Conservation (phyloP, 2,113 vertebrate genomes). For the Corydoras maculifer region DNA sequence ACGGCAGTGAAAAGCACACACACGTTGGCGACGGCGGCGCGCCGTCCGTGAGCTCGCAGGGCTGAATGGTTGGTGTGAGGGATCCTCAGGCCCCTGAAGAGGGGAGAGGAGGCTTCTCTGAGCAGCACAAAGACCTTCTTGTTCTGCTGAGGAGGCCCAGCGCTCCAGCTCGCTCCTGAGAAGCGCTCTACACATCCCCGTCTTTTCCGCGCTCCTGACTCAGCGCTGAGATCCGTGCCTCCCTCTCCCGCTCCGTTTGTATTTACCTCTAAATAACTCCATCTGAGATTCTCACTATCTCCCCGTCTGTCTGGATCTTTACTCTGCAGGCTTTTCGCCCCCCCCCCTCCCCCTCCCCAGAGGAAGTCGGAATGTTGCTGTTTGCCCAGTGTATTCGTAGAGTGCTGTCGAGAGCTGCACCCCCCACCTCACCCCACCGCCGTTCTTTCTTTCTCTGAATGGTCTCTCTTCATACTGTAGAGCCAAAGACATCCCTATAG, state of each 20-base stretch:
- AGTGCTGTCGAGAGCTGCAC: conserved; percentile 22
- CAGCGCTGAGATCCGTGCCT: background rate
- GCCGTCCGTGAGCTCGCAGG: conserved; percentile 23
- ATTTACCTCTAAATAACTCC: conserved; percentile 18
- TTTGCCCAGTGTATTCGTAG: conserved; percentile 37
- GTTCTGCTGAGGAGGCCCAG: conserved; percentile 40
- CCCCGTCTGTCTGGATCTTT: background rate
- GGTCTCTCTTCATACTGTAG: conserved; percentile 33
- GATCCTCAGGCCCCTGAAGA: conserved; percentile 30
- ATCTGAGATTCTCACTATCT: conserved; percentile 15
- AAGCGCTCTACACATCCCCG: conserved; percentile 1
- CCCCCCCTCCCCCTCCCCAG: conserved; percentile 22
- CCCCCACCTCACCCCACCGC: background rate
- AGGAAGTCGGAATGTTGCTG: conserved; percentile 38
- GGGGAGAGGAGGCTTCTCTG: conserved; percentile 27
- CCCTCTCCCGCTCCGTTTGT: conserved; percentile 14
- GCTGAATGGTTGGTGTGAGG: conserved; percentile 32
- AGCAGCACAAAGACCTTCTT: conserved; percentile 43
- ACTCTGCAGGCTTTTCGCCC: background rate
- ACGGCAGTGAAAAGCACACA: conserved; percentile 1
- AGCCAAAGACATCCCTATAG: conserved; percentile 27
- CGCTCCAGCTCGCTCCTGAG: conserved; percentile 24
- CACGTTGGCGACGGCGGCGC: conserved; percentile 5
- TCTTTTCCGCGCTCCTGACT: conserved; percentile 6
- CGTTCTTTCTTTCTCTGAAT: conserved; percentile 21